Evolutionary conservation across 2,888 invertebrate genomes (phyloP).

Genomic region (Sphaerophoria rueppellii): DNA sequence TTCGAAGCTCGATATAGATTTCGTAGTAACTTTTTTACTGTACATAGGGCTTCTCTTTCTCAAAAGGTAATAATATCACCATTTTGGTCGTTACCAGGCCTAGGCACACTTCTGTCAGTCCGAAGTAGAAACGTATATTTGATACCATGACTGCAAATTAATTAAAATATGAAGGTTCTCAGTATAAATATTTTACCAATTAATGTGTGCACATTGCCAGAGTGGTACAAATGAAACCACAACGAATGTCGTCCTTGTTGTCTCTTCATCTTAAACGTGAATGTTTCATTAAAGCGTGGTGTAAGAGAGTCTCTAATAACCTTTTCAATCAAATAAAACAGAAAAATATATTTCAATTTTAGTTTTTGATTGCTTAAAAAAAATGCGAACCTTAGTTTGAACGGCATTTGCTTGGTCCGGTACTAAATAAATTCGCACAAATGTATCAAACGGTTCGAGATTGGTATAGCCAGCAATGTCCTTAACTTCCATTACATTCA

Average conservation of each 20-base stretch:
- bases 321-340: slow-evolving; percentile 70
- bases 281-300: slow-evolving; percentile 90
- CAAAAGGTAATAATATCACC: too few relatives aligned
- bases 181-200: slow-evolving; percentile 77
- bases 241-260: slow-evolving; percentile 85
- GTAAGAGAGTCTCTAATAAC: slow-evolving; percentile 87
- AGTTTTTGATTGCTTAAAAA: not conserved
- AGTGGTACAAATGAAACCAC: slow-evolving; percentile 87
- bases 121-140: too few relatives aligned
- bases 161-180: not conserved
- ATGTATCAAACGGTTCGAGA: slow-evolving; percentile 86
- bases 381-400: slow-evolving; percentile 84
- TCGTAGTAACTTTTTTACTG: too few relatives aligned
- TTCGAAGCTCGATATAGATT: too few relatives aligned
- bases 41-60: too few relatives aligned
- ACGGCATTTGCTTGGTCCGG: slow-evolving; percentile 87
- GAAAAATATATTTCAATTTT: not conserved
- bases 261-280: slow-evolving; percentile 86
- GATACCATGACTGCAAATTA: not conserved
- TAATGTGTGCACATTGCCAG: slow-evolving; percentile 85
- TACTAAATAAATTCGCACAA: slow-evolving; percentile 88
- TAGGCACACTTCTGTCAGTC: too few relatives aligned
- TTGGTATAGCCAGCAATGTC: slow-evolving; percentile 86
- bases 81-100: too few relatives aligned
- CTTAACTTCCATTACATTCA: slow-evolving; percentile 90